Conservation (phyloP, 2,888 invertebrate genomes). For the Ceraclea dissimilis region DNA sequence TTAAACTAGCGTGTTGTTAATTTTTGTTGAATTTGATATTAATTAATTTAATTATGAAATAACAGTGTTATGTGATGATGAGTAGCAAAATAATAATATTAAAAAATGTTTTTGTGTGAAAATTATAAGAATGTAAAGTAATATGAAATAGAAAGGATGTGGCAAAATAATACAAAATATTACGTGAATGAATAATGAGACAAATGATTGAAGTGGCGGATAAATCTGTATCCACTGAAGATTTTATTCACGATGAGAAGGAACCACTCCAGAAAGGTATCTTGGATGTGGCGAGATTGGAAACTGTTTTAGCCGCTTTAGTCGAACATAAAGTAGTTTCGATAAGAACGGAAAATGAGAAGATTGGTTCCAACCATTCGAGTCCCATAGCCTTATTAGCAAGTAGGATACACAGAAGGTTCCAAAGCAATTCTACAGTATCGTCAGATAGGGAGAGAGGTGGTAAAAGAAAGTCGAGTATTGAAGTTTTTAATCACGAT, state of each 20-base stretch:
- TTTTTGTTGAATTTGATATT: too few species aligned
- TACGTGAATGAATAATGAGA: conserved; percentile 21
- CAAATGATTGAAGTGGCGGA: conserved; percentile 25
- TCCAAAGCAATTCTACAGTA: conserved; percentile 24
- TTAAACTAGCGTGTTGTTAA: too few species aligned
- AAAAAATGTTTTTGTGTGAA: too few species aligned
- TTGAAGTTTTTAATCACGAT: conserved; percentile 19
- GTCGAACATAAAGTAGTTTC: conserved; percentile 53
- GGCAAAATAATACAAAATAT: not conserved
- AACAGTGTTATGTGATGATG: too few species aligned
- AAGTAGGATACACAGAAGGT: conserved; percentile 20
- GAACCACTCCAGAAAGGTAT: conserved; percentile 21
- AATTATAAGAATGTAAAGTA: too few species aligned
- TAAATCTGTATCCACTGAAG: conserved; percentile 24
- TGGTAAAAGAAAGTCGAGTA: conserved; percentile 19
- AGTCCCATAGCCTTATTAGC: conserved; percentile 24
- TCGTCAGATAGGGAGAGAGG: conserved; percentile 16
- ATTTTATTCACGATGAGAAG: conserved; percentile 17
- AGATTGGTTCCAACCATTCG: conserved; percentile 20
- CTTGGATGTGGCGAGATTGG: conserved; percentile 51
- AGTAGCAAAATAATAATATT: too few species aligned
- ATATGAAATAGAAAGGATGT: too few species aligned
- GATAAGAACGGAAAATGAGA: conserved; percentile 23
- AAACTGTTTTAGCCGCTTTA: conserved; percentile 62
- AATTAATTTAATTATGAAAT: too few species aligned